Evolutionary conservation across 2,888 invertebrate genomes (phyloP).

Genomic region (Scaptomyza flava): DNA sequence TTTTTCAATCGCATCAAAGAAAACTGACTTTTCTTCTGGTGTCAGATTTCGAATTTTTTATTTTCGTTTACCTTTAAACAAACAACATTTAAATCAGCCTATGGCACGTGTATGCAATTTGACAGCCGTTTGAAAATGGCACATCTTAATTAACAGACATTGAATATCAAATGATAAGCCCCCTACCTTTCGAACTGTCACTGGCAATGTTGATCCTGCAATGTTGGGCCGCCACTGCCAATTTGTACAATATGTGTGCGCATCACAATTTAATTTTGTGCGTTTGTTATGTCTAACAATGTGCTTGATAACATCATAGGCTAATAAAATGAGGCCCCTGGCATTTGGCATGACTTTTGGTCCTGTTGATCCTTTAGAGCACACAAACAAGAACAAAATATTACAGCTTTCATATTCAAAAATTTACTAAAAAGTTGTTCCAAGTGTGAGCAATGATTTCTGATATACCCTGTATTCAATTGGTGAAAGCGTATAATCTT

Average conservation of each 20-base stretch:
- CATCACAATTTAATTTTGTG: slow-evolving; percentile 58
- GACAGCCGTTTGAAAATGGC: background rate
- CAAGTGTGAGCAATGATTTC: background rate
- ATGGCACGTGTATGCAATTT: background rate
- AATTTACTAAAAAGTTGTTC: background rate
- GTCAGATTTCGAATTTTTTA: background rate
- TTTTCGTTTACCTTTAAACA: background rate
- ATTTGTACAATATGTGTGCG: slow-evolving; percentile 12
- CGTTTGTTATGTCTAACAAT: slow-evolving; percentile 59
- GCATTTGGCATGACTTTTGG: slow-evolving; percentile 40
- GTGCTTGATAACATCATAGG: slow-evolving; percentile 37
- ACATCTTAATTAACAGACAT: slow-evolving; percentile 19
- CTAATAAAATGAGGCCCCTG: slow-evolving; percentile 38
- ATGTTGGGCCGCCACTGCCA: background rate
- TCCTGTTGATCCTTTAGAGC: slow-evolving; percentile 18
- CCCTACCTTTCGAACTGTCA: background rate
- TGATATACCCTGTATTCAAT: slow-evolving; percentile 14
- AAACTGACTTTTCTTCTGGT: background rate
- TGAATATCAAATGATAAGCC: background rate
- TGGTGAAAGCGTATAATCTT: background rate
- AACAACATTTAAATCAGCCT: background rate
- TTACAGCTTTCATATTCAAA: background rate
- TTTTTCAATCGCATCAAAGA: no score
- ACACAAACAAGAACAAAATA: slow-evolving; percentile 18
- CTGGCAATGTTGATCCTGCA: background rate